These are phyloP conservation scores for Mamestra configurata DNA, from an alignment of 1,140 invertebrate species.

Conservation along the genomic window DNA sequence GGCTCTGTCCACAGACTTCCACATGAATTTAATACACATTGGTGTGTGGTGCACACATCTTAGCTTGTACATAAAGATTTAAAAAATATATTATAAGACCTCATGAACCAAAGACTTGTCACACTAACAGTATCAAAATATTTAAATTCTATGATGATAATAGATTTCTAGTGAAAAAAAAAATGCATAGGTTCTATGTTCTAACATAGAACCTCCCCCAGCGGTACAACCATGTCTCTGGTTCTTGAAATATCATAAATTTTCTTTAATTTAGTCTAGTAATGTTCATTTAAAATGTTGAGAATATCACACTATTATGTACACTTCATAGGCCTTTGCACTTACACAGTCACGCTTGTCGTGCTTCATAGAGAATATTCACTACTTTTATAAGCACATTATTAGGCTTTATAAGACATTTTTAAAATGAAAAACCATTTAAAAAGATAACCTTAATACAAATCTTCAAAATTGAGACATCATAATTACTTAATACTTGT, in stretches of 20 bases:
- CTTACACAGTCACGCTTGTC: constrained; percentile 50
- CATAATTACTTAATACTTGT: too few species aligned
- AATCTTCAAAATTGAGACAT: too few species aligned
- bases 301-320: neutral
- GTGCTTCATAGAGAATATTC: constrained; percentile 42
- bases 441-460: too few species aligned
- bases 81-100: constrained; percentile 5
- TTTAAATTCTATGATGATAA: too few species aligned
- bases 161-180: too few species aligned
- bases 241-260: constrained; percentile 5
- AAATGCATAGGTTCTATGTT: too few species aligned
- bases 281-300: neutral
- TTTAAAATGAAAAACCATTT: too few species aligned
- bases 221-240: too few species aligned
- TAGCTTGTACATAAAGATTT: constrained; percentile 55
- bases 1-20: constrained; percentile 59
- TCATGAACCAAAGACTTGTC: neutral
- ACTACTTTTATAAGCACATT: constrained; percentile 24
- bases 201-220: too few species aligned
- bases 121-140: neutral
- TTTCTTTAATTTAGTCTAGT: too few species aligned
- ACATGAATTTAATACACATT: constrained; percentile 61
- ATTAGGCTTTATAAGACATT: neutral
- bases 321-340: constrained; percentile 46
- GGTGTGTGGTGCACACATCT: constrained; percentile 68